phyloP scores from a whole-genome alignment of 2,797 vertebrate genomes.

The Rhynchonycteris naso region DNA sequence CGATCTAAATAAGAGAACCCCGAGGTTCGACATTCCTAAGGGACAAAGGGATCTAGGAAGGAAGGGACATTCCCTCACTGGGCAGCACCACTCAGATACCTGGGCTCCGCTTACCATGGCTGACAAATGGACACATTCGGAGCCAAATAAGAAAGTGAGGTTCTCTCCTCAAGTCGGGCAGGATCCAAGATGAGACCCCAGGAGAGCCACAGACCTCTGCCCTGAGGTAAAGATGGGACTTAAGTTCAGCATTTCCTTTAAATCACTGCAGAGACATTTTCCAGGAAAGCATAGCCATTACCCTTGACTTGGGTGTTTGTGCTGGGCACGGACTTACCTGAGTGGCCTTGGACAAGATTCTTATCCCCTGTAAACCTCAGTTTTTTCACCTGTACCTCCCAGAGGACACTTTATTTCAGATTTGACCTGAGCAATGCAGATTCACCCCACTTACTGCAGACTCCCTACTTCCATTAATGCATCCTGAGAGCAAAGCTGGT shows the following conservation, averaged over 20 bases:
- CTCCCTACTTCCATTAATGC: neutral
- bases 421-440: neutral
- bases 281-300: accelerated
- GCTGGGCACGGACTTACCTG: accelerated
- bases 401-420: neutral
- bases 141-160: neutral
- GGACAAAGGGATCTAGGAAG: neutral
- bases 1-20: neutral
- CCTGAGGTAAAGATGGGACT: too few relatives aligned
- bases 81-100: neutral
- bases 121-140: neutral
- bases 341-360: neutral
- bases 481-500: neutral
- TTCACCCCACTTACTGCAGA: neutral
- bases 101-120: accelerated
- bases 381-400: neutral
- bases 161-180: neutral
- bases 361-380: neutral
- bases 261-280: neutral
- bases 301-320: neutral
- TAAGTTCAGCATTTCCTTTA: neutral
- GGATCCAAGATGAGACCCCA: neutral
- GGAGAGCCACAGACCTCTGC: neutral
- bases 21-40: neutral
- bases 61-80: accelerated